Evolutionary conservation across 2,888 invertebrate species (phyloP).

Genomic region (Listrodromus nycthemerus): DNA sequence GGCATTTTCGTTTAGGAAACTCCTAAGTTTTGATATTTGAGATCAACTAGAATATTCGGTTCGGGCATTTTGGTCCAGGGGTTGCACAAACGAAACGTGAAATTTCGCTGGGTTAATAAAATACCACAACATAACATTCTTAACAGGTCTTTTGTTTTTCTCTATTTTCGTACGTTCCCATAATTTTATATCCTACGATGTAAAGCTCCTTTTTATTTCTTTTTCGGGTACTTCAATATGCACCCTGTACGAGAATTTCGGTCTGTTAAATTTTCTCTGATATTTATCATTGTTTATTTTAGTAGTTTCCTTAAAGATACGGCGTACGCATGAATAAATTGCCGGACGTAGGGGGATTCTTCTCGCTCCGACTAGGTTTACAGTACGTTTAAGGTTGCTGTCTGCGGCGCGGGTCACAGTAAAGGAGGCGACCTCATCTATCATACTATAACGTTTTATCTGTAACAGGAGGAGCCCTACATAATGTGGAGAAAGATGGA

Average conservation of each 20-base stretch:
- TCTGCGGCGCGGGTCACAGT: slow-evolving; percentile 12
- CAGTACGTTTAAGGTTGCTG: slow-evolving; percentile 32
- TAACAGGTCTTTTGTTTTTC: not conserved
- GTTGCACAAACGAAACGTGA: not conserved
- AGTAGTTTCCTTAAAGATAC: not conserved
- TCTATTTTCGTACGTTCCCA: not conserved
- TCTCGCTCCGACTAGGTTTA: slow-evolving; percentile 49
- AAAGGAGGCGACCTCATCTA: slow-evolving; percentile 25
- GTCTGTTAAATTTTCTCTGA: not conserved
- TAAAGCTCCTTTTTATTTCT: not conserved
- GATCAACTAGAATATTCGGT: not conserved
- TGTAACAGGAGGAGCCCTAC: slow-evolving; percentile 92
- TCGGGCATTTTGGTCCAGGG: not conserved
- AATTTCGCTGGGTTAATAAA: not conserved
- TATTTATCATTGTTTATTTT: not conserved
- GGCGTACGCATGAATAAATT: slow-evolving; percentile 41
- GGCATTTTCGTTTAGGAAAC: not conserved
- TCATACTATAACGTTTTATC: slow-evolving; percentile 62
- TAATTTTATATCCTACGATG: not conserved
- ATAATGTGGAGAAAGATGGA: slow-evolving; percentile 91
- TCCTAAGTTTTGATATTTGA: not conserved
- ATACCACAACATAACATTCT: not conserved
- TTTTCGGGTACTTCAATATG: not conserved
- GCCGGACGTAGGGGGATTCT: slow-evolving; percentile 39
- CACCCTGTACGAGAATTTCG: not conserved